These are phyloP conservation scores for Cygnus olor DNA, from an alignment of 2,797 vertebrate genomes.

Conservation along the genomic window DNA sequence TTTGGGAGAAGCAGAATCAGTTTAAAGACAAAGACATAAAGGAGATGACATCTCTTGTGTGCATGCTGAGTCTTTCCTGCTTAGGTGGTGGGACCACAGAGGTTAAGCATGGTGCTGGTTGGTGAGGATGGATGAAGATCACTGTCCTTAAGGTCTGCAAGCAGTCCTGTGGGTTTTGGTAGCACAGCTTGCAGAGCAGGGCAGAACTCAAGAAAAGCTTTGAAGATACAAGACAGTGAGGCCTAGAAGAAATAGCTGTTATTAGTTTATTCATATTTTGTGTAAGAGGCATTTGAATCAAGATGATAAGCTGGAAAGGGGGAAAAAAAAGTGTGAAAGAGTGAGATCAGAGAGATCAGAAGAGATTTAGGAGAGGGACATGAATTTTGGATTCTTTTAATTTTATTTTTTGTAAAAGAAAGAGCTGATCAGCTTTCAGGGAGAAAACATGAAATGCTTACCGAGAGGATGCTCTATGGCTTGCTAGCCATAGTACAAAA, in stretches of 20 bases:
- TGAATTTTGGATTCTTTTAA: neutral
- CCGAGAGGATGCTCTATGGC: neutral
- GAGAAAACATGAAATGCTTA: neutral
- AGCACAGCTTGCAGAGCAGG: neutral
- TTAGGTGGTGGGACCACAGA: neutral
- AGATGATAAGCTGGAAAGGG: neutral
- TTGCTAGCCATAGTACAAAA: neutral
- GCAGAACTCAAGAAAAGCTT: neutral
- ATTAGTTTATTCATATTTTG: neutral
- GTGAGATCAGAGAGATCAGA: neutral
- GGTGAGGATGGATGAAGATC: neutral
- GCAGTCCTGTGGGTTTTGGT: neutral
- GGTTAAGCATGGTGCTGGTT: neutral
- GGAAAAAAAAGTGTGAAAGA: neutral
- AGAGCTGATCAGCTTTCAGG: neutral
- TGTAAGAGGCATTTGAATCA: neutral
- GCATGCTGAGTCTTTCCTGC: neutral
- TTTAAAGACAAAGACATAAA: neutral
- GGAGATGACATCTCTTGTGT: neutral
- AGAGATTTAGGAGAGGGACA: neutral
- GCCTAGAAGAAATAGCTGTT: neutral
- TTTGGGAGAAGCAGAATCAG: neutral
- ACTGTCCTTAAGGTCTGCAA: neutral
- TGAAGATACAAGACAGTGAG: accelerated
- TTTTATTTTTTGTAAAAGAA: neutral